These are phyloP conservation scores for Coluber constrictor DNA, from an alignment of 2,797 vertebrate species.

Conservation along the genomic window DNA sequence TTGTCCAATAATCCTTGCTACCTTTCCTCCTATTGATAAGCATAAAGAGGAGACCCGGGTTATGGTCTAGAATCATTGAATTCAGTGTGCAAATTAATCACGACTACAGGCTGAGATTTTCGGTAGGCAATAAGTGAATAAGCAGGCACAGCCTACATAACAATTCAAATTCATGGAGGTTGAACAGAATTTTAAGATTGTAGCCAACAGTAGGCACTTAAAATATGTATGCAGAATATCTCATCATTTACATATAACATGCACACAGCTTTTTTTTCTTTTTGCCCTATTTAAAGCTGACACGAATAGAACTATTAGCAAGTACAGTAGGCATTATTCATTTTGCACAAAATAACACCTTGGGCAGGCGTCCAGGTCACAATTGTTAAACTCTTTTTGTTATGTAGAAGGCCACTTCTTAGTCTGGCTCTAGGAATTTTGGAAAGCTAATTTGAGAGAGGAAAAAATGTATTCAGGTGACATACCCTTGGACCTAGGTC, in stretches of 20 bases:
- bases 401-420: neutral
- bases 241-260: neutral
- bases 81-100: no score
- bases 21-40: neutral
- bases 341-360: neutral
- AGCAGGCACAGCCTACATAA: neutral
- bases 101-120: neutral
- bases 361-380: neutral
- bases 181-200: neutral
- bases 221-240: neutral
- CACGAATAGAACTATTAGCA: neutral
- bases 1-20: neutral
- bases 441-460: neutral
- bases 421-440: neutral
- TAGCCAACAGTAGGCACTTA: neutral
- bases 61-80: neutral
- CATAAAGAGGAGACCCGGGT: neutral
- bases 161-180: neutral
- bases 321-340: neutral
- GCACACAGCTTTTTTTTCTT: neutral
- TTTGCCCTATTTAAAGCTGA: neutral
- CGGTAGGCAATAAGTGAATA: neutral
- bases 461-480: neutral
- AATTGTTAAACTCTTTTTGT: neutral
- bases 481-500: neutral